phyloP scores from a whole-genome alignment of 1,140 invertebrate species.

The Holotrichia oblita region DNA sequence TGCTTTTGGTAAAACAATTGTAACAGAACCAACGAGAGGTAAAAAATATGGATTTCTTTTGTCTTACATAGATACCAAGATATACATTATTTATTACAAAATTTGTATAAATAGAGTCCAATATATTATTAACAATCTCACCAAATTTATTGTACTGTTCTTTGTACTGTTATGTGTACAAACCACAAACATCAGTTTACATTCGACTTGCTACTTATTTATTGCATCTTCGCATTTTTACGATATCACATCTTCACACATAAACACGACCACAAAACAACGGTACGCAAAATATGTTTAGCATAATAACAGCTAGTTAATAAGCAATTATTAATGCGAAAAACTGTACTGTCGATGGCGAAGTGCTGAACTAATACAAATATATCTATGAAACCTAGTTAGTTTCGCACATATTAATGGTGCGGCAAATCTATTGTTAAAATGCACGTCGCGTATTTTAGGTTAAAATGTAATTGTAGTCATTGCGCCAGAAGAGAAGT shows the following conservation, averaged over 20 bases:
- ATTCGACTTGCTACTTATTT: neutral
- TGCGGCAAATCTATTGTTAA: conserved; percentile 11
- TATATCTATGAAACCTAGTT: neutral
- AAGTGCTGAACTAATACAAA: neutral
- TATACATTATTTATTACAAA: too few species aligned
- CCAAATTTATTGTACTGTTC: too few species aligned
- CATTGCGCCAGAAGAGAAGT: neutral
- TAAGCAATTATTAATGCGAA: conserved; percentile 10
- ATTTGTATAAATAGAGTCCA: too few species aligned
- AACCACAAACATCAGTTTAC: neutral
- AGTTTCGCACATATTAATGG: neutral
- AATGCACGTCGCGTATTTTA: conserved; percentile 8
- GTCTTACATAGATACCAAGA: too few species aligned
- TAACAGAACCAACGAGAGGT: too few species aligned
- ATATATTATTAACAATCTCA: too few species aligned
- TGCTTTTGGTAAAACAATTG: too few species aligned
- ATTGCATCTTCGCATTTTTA: neutral
- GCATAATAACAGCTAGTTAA: conserved; percentile 24
- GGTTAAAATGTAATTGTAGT: neutral
- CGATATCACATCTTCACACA: neutral
- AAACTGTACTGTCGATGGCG: conserved; percentile 6
- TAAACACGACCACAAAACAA: neutral
- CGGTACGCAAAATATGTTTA: neutral
- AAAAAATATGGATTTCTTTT: too few species aligned
- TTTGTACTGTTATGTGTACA: too few species aligned